Evolutionary conservation across 2,113 vertebrate species (phyloP).

Genomic region (Shinisaurus crocodilurus): DNA sequence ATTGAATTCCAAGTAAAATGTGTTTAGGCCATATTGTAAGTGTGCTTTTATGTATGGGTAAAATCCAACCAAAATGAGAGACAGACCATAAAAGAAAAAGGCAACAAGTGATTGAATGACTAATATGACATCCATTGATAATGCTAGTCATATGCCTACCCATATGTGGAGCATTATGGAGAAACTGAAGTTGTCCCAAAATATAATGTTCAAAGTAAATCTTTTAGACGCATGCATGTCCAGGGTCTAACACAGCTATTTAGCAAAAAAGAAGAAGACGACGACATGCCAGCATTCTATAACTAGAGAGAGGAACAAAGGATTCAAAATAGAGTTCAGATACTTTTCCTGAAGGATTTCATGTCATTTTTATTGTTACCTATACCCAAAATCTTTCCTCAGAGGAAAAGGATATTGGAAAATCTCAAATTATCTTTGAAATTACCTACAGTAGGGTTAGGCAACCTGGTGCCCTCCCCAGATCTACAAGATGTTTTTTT

Average conservation of each 20-base stretch:
- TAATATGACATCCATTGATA: too few species aligned
- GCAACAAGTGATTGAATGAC: neutral
- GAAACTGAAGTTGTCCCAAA: neutral
- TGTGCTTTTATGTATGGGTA: neutral
- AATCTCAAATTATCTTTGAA: neutral
- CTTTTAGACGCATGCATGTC: neutral
- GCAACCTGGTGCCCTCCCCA: too few species aligned
- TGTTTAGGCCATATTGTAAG: neutral
- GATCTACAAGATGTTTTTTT: neutral
- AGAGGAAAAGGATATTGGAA: neutral
- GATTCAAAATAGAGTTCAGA: neutral
- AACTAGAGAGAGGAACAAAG: too few species aligned
- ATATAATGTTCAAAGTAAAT: neutral
- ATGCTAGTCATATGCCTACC: neutral
- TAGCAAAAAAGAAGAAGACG: too few species aligned
- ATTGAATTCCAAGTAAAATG: neutral
- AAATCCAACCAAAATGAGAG: neutral
- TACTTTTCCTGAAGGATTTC: neutral
- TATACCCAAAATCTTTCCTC: too few species aligned
- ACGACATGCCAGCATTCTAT: too few species aligned
- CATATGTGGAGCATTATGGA: neutral
- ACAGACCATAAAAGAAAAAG: too few species aligned
- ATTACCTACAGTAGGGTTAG: neutral
- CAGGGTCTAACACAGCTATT: too few species aligned
- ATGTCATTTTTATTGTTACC: neutral